phyloP scores from a whole-genome alignment of 2,113 vertebrate species.

The Petaurus breviceps region DNA sequence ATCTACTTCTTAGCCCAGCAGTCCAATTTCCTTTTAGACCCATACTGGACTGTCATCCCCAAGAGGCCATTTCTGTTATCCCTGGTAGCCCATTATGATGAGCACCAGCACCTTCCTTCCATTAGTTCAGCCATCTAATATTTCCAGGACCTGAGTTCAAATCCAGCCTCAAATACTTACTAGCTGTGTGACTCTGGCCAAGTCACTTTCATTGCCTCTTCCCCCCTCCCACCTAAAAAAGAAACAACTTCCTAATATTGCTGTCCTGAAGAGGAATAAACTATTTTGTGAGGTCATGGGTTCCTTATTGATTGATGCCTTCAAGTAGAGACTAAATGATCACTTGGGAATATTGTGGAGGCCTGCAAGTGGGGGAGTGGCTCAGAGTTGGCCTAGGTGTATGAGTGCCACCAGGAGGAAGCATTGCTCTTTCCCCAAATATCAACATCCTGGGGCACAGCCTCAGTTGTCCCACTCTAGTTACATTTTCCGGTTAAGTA shows the following conservation, averaged over 20 bases:
- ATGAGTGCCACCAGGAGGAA: background rate
- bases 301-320: background rate
- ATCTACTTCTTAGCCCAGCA: background rate
- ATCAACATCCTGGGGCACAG: background rate
- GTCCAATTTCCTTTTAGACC: background rate
- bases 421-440: background rate
- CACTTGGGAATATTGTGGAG: background rate
- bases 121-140: background rate
- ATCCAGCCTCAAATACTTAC: background rate
- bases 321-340: background rate
- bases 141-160: background rate
- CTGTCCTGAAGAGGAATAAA: background rate
- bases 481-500: background rate
- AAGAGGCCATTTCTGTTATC: background rate
- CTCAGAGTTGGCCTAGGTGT: background rate
- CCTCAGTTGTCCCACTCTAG: background rate
- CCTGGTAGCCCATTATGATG: background rate
- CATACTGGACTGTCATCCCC: background rate
- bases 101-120: background rate
- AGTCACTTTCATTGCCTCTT: background rate
- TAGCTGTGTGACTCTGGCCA: background rate
- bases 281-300: background rate
- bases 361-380: background rate
- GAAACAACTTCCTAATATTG: background rate
- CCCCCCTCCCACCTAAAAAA: background rate